Conservation (phyloP, 2,113 vertebrate genomes). For the Bujurquina vittata region DNA sequence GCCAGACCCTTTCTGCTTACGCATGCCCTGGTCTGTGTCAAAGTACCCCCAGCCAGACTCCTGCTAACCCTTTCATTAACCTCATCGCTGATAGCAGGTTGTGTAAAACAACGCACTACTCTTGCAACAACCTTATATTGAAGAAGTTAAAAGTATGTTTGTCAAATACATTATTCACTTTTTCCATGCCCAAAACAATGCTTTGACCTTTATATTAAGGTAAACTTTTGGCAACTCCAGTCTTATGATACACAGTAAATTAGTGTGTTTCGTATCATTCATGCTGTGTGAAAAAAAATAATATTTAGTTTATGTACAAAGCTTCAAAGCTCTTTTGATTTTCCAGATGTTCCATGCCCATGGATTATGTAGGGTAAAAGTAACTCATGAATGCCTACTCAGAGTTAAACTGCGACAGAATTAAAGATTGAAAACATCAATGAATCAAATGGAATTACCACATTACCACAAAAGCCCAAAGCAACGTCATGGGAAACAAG, state of each 20-base stretch:
- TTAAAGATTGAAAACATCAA: slow-evolving; percentile 21
- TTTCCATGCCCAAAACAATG: neutral
- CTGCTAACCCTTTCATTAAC: no score
- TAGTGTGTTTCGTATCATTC: neutral
- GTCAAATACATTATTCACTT: no score
- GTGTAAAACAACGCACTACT: no score
- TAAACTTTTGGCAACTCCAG: neutral
- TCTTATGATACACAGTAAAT: neutral
- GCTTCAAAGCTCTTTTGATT: neutral
- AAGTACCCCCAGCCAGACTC: no score
- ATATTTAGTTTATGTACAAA: neutral
- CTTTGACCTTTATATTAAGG: neutral
- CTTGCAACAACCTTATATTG: no score
- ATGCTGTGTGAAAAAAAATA: no score
- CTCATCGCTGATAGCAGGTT: no score
- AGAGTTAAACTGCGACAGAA: neutral
- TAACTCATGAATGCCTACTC: neutral
- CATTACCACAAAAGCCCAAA: slow-evolving; percentile 30
- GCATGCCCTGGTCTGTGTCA: no score
- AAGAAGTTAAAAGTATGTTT: no score
- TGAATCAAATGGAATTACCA: slow-evolving; percentile 17
- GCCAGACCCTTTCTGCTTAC: no score
- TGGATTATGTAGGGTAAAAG: neutral
- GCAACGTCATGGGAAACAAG: slow-evolving; percentile 23
- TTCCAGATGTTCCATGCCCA: neutral